These are phyloP conservation scores for Cantharis rufa DNA, from an alignment of 2,888 invertebrate species.

Conservation along the genomic window DNA sequence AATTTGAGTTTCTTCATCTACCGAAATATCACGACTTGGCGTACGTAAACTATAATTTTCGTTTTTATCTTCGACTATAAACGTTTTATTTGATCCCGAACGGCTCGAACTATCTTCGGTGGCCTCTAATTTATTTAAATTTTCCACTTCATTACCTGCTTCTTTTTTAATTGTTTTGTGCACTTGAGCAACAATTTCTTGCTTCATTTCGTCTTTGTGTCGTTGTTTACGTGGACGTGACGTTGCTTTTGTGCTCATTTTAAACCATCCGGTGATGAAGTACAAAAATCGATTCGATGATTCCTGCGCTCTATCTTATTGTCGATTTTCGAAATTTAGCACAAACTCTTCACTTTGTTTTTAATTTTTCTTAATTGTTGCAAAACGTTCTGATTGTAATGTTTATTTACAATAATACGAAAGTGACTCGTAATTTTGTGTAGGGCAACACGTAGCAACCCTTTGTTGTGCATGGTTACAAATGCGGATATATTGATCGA, in stretches of 20 bases:
- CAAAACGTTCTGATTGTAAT: not conserved
- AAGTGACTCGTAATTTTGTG: not conserved
- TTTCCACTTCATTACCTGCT: conserved; percentile 37
- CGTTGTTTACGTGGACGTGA: conserved; percentile 47
- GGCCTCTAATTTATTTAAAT: conserved; percentile 39
- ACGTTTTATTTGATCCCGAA: conserved; percentile 47
- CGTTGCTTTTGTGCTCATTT: conserved; percentile 42
- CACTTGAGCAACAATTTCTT: conserved; percentile 54
- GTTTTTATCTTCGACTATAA: conserved; percentile 44
- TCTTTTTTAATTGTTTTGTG: conserved; percentile 46
- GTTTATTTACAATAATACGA: not conserved
- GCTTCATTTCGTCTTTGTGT: conserved; percentile 50
- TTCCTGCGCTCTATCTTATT: not conserved
- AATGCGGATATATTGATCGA: not conserved
- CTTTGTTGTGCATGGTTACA: not conserved
- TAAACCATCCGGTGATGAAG: conserved; percentile 8
- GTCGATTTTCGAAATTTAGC: not conserved
- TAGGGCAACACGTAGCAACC: not conserved
- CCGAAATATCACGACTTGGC: conserved; percentile 58
- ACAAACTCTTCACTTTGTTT: not conserved
- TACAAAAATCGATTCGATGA: not conserved
- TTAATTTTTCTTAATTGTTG: not conserved
- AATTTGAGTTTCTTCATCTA: conserved; percentile 64
- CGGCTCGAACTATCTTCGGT: conserved; percentile 42
- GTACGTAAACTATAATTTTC: conserved; percentile 46